Evolutionary conservation across 2,888 invertebrate genomes (phyloP), one percentile per base, ranked within the genome.

Genomic region (Apodemia duryi): DNA sequence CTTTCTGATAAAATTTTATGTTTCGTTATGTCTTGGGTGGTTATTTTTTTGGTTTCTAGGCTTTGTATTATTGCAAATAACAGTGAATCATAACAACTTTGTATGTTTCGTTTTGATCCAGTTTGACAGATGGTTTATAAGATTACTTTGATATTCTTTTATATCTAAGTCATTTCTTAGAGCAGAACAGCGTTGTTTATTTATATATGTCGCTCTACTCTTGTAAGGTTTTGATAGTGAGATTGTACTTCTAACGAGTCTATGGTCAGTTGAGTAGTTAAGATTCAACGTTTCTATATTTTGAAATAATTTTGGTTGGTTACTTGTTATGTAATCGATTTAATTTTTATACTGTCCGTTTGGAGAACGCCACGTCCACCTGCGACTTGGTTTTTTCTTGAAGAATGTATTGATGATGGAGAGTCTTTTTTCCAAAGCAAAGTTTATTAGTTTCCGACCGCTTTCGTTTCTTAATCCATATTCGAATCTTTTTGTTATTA

Each of bases 371-470:
- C 68, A 68, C 13, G 68, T 66, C 68, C 64, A 68, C 32, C 64
- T 62, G 1, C 61, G 66, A 4, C 63, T 63, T n/a, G 9, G 29
- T n/a, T 62, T 62, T 62, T 65, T 43, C 43, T 65, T 64, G 57
- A 63, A 63, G 46, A 52, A 67, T 9, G 51, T 66, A 54, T 66
- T 62, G 7, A 54, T 61, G 21, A 66, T 64, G 6, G 51, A 21
- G 4, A 66, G 32, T 29, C 63, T 52, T 10, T 63, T 61, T 62
- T 64, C 60, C 13, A 60, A 46, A 29, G 60, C 46, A n/a, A 69
- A 69, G 69, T 70, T 72, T 7, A 6, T 38, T 38, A 70, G 46
- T 63, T 35, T 63, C 51, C 67, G 61, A 2, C 68, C 67, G 10
- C 65, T 66, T 10, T 21, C 2, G 29, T 61, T 69, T 54, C 69